These are phyloP conservation scores for Phytoseiulus persimilis DNA, from an alignment of 2,888 invertebrate species.

Conservation along the genomic window DNA sequence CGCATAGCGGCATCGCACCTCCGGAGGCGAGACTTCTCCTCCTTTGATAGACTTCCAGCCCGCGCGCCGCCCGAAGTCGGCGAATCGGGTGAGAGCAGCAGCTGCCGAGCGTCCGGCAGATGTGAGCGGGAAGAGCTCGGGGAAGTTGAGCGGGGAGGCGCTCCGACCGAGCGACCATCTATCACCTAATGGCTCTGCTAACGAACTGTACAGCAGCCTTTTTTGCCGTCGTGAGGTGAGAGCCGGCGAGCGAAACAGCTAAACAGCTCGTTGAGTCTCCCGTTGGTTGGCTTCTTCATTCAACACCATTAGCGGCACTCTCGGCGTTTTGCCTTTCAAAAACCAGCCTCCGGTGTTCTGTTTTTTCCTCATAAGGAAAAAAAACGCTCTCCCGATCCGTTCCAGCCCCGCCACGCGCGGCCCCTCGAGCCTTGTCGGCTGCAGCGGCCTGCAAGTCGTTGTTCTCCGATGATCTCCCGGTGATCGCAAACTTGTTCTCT, in stretches of 20 bases:
- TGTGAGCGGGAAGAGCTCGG: neutral
- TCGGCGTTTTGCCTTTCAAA: neutral
- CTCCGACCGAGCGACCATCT: neutral
- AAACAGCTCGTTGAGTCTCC: neutral
- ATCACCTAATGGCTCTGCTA: slow-evolving; percentile 5
- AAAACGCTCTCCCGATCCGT: neutral
- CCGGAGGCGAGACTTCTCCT: neutral
- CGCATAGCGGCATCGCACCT: neutral
- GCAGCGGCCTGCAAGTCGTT: neutral
- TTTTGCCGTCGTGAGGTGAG: neutral
- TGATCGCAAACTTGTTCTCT: neutral
- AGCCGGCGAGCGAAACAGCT: neutral
- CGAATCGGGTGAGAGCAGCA: neutral
- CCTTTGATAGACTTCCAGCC: neutral
- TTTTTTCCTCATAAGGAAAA: neutral
- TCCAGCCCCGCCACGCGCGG: neutral
- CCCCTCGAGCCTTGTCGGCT: neutral
- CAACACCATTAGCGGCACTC: neutral
- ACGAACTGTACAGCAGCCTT: slow-evolving; percentile 5
- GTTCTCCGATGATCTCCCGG: neutral
- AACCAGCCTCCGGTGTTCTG: neutral
- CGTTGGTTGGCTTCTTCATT: neutral
- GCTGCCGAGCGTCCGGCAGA: neutral
- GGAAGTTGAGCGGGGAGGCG: neutral
- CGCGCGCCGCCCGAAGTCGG: neutral